Conservation (phyloP, 1,140 invertebrate genomes). For the Vanessa tameamea region DNA sequence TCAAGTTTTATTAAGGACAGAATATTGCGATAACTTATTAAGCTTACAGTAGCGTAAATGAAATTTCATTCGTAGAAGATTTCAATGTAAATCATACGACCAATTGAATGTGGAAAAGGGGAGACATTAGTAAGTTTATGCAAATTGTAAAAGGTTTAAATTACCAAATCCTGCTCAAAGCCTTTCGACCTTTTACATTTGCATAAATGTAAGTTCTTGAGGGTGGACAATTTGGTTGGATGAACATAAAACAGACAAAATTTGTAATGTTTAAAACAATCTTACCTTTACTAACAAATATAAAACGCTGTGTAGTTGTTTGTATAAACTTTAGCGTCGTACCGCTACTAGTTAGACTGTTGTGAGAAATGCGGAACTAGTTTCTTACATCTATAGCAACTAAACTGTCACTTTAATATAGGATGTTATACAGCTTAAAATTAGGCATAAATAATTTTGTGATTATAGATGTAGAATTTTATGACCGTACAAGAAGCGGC, state of each 20-base stretch:
- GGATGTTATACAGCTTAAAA: constrained; percentile 1
- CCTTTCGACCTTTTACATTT: not conserved
- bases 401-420: constrained; percentile 29
- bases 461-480: not conserved
- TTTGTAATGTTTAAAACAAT: not conserved
- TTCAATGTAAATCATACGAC: constrained; percentile 19
- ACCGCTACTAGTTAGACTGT: constrained; percentile 18
- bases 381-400: constrained; percentile 15
- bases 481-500: not conserved
- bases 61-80: constrained; percentile 7
- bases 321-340: constrained; percentile 28
- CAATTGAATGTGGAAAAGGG: constrained; percentile 8
- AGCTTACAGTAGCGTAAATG: not conserved
- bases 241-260: not conserved
- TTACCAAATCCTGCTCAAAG: constrained; percentile 3
- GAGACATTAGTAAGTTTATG: constrained; percentile 20
- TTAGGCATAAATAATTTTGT: constrained; percentile 20
- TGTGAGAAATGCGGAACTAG: constrained; percentile 29
- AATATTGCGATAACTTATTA: not conserved
- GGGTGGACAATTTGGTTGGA: not conserved
- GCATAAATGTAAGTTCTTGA: constrained; percentile 13
- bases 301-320: not conserved
- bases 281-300: not conserved
- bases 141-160: constrained; percentile 11
- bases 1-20: constrained; percentile 1